Percentiles rank a stretch among this genome's conserved stretches.
Evolutionary conservation across 2,888 invertebrate species (phyloP).

Genomic region (Luffia ferchaultella): DNA sequence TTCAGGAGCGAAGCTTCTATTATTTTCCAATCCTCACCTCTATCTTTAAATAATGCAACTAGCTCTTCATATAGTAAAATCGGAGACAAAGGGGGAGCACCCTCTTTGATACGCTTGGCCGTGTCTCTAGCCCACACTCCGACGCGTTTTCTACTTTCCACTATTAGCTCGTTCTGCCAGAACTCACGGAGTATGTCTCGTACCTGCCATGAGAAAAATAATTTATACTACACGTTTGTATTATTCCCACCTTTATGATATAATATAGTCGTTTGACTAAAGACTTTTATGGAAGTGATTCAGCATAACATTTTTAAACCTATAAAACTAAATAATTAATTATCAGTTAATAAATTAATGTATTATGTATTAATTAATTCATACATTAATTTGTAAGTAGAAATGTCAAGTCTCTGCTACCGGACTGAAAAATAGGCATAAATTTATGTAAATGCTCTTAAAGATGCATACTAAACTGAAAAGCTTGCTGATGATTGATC

Average conservation of each 20-base stretch:
- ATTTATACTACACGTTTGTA: background rate
- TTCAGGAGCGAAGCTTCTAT: no score
- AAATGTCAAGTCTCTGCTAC: background rate
- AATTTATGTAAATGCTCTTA: background rate
- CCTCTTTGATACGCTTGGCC: constrained; percentile 37
- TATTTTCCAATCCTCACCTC: no score
- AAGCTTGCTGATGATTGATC: no score
- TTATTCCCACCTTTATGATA: background rate
- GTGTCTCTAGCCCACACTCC: constrained; percentile 39
- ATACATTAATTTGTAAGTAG: background rate
- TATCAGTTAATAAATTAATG: background rate
- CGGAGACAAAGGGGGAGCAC: constrained; percentile 46
- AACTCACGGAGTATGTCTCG: constrained; percentile 34
- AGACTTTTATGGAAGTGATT: no score
- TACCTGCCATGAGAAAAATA: constrained; percentile 23
- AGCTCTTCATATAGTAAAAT: constrained; percentile 44
- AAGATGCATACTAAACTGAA: background rate
- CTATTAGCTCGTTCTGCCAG: constrained; percentile 49
- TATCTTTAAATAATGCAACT: constrained; percentile 41
- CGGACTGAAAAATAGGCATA: background rate
- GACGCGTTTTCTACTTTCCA: constrained; percentile 35
- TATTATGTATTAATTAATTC: background rate
- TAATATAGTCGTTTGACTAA: background rate
- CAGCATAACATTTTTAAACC: background rate
- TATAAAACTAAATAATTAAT: background rate